Evolutionary conservation across 2,113 vertebrate genomes (phyloP), one percentile per base, ranked within the genome.

Genomic region (Motacilla tschutschensis): DNA sequence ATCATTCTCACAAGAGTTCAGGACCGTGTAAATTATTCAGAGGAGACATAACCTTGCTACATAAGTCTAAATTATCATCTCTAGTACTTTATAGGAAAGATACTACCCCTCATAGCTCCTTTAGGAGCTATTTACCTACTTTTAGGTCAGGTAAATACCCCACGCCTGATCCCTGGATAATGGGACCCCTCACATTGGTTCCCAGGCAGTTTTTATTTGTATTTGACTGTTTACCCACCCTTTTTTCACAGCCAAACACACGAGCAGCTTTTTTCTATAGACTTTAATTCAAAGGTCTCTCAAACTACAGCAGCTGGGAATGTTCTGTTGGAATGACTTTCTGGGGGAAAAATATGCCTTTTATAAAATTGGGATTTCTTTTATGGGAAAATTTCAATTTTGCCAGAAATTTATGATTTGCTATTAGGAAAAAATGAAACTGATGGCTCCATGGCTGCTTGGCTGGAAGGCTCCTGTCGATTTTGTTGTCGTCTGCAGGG

Each of bases 401-500:
- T 87, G 85, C 77, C 79, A 92, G 89, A 91, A 91, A 89, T 89
- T 92, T 89, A 53, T 80, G 79, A 75, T 94, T 87, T 89, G 62
- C 79, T 89, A 69, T 89, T 85, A 89, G 87, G 50, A 76, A 93
- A 91, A 91, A 93, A 89, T 75, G 72, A 78, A 83, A 75, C 62
- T 14, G 79, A 91, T 93, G 87, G 73, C 83, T 95, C 77, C 43
- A 5, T 22, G 73, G 79, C 85, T 72, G 90, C 93, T 91, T 95
- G 85, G 89, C 94, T 94, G 85, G 87, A 93, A 93, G 94, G 94
- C 50, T 91, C 85, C 91, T 91, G 94, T 92, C 77, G 85, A 92
- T 94, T 95, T 78, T 94, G 93, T 92, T 93, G 93, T 95, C 46
- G 87, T 95, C 94, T 95, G 93, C 80, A 87, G 89, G 87, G 91